phyloP scores from a whole-genome alignment of 2,113 vertebrate genomes.

The Baryphthengus martii region DNA sequence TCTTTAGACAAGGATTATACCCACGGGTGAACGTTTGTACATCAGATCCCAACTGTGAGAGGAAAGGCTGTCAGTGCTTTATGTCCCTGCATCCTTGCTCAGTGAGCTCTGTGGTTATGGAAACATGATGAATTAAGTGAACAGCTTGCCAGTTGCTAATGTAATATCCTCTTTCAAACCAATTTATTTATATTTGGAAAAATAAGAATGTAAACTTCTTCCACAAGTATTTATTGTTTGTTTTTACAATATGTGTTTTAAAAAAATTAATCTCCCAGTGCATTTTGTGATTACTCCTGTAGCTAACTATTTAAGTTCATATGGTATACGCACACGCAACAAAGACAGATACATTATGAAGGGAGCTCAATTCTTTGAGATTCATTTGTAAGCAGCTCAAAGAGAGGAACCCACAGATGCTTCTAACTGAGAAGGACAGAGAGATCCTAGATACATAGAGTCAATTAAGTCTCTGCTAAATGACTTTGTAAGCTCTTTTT shows the following conservation, averaged over 20 bases:
- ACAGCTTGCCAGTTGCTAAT: neutral
- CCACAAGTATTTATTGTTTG: neutral
- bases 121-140: neutral
- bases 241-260: neutral
- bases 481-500: neutral
- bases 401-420: neutral
- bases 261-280: neutral
- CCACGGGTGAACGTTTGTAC: neutral
- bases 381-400: neutral
- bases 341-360: neutral
- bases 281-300: neutral
- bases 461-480: neutral
- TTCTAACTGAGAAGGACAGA: neutral
- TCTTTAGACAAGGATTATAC: neutral
- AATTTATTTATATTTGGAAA: conserved; percentile 16
- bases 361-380: neutral
- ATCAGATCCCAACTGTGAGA: neutral
- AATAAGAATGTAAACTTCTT: conserved; percentile 3
- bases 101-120: neutral
- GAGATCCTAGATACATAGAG: neutral
- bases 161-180: neutral
- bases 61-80: neutral
- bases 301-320: neutral
- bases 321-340: neutral
- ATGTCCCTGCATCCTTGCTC: neutral